Evolutionary conservation across 2,888 invertebrate genomes (phyloP).

Genomic region (Rotaria socialis): DNA sequence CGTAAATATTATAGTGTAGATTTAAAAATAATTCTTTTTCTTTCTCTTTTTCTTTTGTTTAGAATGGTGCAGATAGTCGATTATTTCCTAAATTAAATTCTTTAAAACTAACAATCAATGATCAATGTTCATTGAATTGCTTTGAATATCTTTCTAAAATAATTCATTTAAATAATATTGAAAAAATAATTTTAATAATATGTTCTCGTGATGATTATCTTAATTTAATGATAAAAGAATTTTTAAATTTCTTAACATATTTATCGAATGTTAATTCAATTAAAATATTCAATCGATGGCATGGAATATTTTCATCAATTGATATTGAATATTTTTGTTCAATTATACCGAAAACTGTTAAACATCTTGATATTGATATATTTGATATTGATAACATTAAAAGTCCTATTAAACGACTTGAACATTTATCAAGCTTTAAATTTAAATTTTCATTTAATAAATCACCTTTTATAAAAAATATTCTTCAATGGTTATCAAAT

Average conservation of each 20-base stretch:
- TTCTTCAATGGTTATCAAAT: background rate
- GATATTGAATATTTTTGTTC: background rate
- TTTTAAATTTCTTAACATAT: background rate
- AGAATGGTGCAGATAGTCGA: background rate
- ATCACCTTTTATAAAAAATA: background rate
- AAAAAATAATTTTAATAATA: background rate
- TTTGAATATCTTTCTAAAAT: background rate
- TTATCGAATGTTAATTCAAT: background rate
- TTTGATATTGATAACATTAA: background rate
- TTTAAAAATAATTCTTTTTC: no score
- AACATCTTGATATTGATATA: background rate
- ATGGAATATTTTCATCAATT: background rate
- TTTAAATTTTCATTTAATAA: background rate
- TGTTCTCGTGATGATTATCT: background rate
- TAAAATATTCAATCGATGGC: background rate
- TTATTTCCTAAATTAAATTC: background rate
- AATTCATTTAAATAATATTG: background rate
- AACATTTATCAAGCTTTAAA: background rate
- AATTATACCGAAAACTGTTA: background rate
- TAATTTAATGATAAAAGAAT: background rate
- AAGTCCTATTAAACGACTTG: background rate
- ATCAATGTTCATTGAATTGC: background rate
- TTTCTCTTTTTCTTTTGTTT: background rate
- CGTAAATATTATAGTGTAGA: no score
- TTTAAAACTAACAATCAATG: background rate